Base-by-base conservation (phyloP, 2,888 invertebrate genomes). In the Synergus japonicus region DNA sequence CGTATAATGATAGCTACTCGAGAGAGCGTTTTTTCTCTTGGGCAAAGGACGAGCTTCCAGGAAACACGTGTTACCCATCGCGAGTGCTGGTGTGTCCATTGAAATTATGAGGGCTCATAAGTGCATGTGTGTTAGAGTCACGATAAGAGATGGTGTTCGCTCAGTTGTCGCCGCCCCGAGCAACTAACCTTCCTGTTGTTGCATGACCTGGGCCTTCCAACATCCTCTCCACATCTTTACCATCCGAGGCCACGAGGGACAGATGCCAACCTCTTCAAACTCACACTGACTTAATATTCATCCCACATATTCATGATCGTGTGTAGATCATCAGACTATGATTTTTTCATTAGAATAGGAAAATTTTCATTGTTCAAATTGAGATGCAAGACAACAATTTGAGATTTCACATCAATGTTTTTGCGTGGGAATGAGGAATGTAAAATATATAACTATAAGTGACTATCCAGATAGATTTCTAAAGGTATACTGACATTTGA, bases 141-240 rank as follows among this genome's bases (percentile, higher is more conserved):
- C 83, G 81, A 80, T 84, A 67, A 58, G 84, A 88, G 89, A 85
- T 88, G 88, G 87, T 90, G 89, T 88, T 89, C 88, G 89, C 88
- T 87, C 87, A 87, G 89, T 90, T 90, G 89, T 89, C 89, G 90
- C 88, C 86, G 90, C 90, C 90, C 86, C 89, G 86, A 90, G 90
- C 90, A 88, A 90, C 88, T 90, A 90, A 90, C 89, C 90, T 90
- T 90, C 89, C 89, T 89, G 90, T 90, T 90, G 89, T 90, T 90
- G 89, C 89, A 90, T 90, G 90, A 90, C 89, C 90, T 85, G 87
- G 84, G 85, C 89, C 89, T 88, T 88, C 88, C 87, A 85, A 87
- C 87, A 83, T 88, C 89, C 86, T 83, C 83, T 81, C 80, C 82
- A 79, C 73, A 76, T 76, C 78, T 80, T 76, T 79, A 67, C 73